Conservation (phyloP, 2,888 invertebrate genomes). For the Xestia rhomboidea region DNA sequence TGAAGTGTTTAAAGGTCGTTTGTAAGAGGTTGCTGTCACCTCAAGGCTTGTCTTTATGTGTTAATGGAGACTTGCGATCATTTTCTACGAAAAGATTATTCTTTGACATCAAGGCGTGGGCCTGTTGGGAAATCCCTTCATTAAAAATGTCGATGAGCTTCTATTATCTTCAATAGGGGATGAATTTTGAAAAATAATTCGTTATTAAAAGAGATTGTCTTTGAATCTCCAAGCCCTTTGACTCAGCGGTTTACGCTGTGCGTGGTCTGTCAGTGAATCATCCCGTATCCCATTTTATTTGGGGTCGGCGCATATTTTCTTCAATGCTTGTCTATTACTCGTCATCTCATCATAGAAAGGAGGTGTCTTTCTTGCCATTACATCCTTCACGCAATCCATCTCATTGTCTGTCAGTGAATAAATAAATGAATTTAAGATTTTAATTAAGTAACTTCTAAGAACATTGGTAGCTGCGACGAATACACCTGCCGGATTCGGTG, state of each 20-base stretch:
- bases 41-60: conserved; percentile 28
- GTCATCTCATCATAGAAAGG: neutral
- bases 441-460: neutral
- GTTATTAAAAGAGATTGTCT: neutral
- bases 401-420: neutral
- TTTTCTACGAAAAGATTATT: conserved; percentile 31
- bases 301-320: neutral
- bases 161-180: neutral
- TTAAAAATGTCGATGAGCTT: neutral
- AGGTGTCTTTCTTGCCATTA: neutral
- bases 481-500: conserved; percentile 13
- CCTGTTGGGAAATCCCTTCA: neutral
- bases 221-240: neutral
- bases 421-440: neutral
- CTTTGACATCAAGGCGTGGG: neutral
- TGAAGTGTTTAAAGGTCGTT: conserved; percentile 38
- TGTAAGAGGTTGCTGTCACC: conserved; percentile 26
- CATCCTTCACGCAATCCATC: neutral
- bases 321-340: neutral
- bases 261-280: neutral
- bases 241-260: neutral
- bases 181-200: neutral
- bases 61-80: conserved; percentile 4
- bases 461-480: neutral
- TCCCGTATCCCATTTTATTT: neutral